A percentile compares a stretch with the other conserved stretches of the same genome.
These are phyloP conservation scores for Euglossa dilemma DNA, from an alignment of 1,140 invertebrate genomes.

Conservation along the genomic window DNA sequence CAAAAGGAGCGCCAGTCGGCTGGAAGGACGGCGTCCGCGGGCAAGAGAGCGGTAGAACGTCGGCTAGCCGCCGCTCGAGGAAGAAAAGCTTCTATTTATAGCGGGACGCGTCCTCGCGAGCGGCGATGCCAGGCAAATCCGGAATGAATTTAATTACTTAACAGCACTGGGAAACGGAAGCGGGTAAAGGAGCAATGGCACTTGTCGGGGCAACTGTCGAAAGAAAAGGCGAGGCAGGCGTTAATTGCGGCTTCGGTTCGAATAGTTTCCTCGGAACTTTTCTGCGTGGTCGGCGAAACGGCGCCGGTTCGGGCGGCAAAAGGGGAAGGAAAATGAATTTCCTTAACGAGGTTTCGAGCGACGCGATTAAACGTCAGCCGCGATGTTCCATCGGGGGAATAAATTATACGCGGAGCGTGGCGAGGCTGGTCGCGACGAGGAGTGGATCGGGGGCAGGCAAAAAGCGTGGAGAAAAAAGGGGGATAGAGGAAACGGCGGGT, in stretches of 20 bases:
- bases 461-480: slow-evolving; percentile 41
- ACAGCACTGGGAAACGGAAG: background rate
- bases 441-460: slow-evolving; percentile 28
- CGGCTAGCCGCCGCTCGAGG: slow-evolving; percentile 33
- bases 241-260: background rate
- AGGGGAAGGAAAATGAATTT: background rate
- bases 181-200: background rate
- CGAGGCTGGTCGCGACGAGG: background rate
- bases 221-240: background rate
- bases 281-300: background rate
- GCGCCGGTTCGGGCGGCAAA: too few relatives aligned
- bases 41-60: background rate
- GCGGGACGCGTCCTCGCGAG: too few relatives aligned
- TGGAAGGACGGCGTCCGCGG: too few relatives aligned
- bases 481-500: slow-evolving; percentile 52
- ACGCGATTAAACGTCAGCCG: slow-evolving; percentile 20
- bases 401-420: slow-evolving; percentile 6
- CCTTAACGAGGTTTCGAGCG: background rate
- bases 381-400: slow-evolving; percentile 22
- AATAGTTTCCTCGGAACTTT: background rate
- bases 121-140: background rate
- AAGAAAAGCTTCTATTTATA: background rate
- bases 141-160: background rate
- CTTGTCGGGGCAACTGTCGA: background rate
- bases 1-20: too few relatives aligned